These are phyloP conservation scores for Gordius sp. DNA, from an alignment of 2,888 invertebrate species.

Conservation along the genomic window DNA sequence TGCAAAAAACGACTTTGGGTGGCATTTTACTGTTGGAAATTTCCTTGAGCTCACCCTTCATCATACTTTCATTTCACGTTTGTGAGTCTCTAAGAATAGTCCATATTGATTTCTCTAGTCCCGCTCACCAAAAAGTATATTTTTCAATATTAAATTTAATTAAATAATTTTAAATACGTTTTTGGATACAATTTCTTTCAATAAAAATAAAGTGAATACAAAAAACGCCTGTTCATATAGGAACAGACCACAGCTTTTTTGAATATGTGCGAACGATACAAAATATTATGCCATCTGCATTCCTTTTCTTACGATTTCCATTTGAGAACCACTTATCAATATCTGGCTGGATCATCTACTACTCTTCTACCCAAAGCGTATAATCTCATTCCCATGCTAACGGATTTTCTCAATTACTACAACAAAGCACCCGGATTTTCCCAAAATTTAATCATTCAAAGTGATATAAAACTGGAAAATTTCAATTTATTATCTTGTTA, in stretches of 20 bases:
- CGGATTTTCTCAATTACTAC: constrained; percentile 2
- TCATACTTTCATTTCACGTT: neutral
- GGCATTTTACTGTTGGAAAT: neutral
- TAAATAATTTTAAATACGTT: neutral
- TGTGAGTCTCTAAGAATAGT: no score
- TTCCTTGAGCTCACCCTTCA: neutral
- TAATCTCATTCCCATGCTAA: neutral
- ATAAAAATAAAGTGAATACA: neutral
- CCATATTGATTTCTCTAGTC: no score
- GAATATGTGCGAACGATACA: neutral
- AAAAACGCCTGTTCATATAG: neutral
- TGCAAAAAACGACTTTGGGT: neutral
- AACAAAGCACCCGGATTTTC: constrained; percentile 7
- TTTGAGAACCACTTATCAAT: constrained; percentile 20
- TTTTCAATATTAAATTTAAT: neutral
- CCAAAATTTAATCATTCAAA: neutral
- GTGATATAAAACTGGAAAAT: no score
- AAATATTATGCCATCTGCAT: constrained; percentile 22
- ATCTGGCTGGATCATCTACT: neutral
- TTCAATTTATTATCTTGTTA: no score
- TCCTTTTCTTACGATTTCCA: constrained; percentile 26
- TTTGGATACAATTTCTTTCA: neutral
- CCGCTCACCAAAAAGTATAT: no score
- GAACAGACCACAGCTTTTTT: neutral
- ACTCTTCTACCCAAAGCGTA: neutral